A percentile compares a stretch with the other conserved stretches of the same genome.
Evolutionary conservation across 2,113 vertebrate genomes (phyloP).

Genomic region (Lepidothrix coronata): DNA sequence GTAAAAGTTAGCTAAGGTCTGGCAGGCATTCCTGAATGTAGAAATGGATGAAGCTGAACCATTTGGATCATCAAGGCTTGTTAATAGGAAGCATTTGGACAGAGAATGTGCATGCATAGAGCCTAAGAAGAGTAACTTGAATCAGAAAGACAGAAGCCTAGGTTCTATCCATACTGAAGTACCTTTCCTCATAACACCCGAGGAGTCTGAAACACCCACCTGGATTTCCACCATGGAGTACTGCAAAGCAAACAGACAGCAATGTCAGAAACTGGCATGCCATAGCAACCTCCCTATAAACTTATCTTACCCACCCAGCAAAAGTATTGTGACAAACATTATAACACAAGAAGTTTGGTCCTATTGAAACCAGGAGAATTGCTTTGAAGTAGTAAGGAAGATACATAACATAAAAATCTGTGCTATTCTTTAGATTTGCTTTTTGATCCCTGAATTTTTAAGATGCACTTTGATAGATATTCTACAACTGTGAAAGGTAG

Average conservation of each 20-base stretch:
- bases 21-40: not conserved
- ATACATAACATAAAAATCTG: not conserved
- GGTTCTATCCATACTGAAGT: not conserved
- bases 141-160: not conserved
- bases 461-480: not conserved
- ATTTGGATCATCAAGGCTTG: not conserved
- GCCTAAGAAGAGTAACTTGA: not conserved
- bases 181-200: not conserved
- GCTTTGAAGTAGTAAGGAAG: not conserved
- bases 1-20: not conserved
- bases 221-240: constrained; percentile 47
- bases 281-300: not conserved
- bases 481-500: not conserved
- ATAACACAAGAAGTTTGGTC: not conserved
- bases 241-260: constrained; percentile 51
- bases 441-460: not conserved
- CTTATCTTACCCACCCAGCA: not conserved
- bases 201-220: constrained; percentile 26
- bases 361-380: not conserved
- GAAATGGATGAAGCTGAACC: not conserved
- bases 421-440: not conserved
- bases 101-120: not conserved
- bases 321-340: not conserved
- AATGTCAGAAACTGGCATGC: not conserved
- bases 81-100: not conserved